Percentiles rank a stretch among this genome's conserved stretches.
Conservation (phyloP, 2,797 vertebrate genomes). For the Pangasius krempfi region DNA sequence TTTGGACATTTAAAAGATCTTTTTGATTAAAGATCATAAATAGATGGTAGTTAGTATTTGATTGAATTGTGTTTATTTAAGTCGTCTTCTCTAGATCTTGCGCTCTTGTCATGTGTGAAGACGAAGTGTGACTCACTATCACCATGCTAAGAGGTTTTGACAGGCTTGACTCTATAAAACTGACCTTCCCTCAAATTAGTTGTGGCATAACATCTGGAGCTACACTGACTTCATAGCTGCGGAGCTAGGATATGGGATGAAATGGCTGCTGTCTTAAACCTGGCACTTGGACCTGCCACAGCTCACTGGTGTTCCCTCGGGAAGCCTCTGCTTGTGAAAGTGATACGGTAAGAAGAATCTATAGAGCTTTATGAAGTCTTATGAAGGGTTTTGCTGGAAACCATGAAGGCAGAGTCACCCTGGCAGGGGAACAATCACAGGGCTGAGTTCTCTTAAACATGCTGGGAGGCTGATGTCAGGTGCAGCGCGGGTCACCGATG, state of each 20-base stretch:
- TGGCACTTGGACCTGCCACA: not conserved
- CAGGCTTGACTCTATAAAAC: constrained; percentile 24
- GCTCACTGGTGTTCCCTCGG: constrained; percentile 16
- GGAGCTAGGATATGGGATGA: constrained; percentile 7
- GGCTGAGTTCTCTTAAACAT: not conserved
- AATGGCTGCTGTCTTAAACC: constrained; percentile 5
- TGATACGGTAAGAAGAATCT: constrained; percentile 41
- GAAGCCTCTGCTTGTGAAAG: constrained; percentile 36
- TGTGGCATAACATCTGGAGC: constrained; percentile 41
- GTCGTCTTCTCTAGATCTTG: not conserved
- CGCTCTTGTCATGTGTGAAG: not conserved
- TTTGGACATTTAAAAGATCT: not conserved
- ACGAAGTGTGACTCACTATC: constrained; percentile 1
- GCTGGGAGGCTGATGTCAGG: not conserved
- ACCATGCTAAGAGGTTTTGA: constrained; percentile 5
- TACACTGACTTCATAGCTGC: constrained; percentile 22
- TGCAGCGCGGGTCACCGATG: constrained; percentile 4
- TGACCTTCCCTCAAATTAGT: constrained; percentile 42
- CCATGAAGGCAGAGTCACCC: constrained; percentile 26
- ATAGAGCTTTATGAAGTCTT: constrained; percentile 11
- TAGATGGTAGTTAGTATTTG: not conserved
- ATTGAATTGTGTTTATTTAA: not conserved
- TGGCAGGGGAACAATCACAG: constrained; percentile 13
- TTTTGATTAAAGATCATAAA: too few relatives aligned
- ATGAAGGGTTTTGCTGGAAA: constrained; percentile 16